Conservation (phyloP, 1,140 invertebrate species). For the Zaprionus ornatus region DNA sequence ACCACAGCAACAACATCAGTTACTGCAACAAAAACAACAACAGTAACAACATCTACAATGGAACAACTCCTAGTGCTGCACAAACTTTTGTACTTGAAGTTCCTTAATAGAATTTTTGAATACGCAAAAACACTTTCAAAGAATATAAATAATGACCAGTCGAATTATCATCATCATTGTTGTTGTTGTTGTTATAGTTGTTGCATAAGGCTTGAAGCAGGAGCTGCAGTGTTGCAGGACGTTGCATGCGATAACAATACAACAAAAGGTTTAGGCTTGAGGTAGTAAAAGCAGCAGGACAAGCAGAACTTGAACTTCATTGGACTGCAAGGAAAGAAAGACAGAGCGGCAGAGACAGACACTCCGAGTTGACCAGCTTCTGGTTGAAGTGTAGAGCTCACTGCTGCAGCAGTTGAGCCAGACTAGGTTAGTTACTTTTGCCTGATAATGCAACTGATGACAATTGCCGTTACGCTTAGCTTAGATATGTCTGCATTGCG, state of each 20-base stretch:
- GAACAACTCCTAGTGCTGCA: not conserved
- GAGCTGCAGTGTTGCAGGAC: constrained; percentile 7
- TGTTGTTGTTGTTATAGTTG: constrained; percentile 23
- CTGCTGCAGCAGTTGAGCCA: not conserved
- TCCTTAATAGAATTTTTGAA: constrained; percentile 83
- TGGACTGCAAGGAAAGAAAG: not conserved
- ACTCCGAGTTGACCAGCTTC: not conserved
- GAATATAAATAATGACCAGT: constrained; percentile 83
- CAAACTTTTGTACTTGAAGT: constrained; percentile 77
- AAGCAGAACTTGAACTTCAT: constrained; percentile 1
- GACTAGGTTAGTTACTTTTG: constrained; percentile 55
- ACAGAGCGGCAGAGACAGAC: not conserved
- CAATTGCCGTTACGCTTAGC: constrained; percentile 62
- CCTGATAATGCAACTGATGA: constrained; percentile 70
- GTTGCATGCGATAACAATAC: constrained; percentile 48
- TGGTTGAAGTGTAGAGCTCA: not conserved
- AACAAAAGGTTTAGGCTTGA: constrained; percentile 47
- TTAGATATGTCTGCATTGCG: constrained; percentile 20
- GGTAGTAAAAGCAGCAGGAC: not conserved
- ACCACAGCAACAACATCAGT: constrained; percentile 44
- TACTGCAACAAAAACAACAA: constrained; percentile 43
- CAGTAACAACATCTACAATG: constrained; percentile 37
- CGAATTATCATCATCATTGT: constrained; percentile 70
- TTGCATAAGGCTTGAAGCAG: constrained; percentile 5
- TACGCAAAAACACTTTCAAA: constrained; percentile 83